Percentiles rank a stretch among this genome's conserved stretches.
Evolutionary conservation across 2,797 vertebrate genomes (phyloP).

Genomic region (Microctenopoma steveboyesi): DNA sequence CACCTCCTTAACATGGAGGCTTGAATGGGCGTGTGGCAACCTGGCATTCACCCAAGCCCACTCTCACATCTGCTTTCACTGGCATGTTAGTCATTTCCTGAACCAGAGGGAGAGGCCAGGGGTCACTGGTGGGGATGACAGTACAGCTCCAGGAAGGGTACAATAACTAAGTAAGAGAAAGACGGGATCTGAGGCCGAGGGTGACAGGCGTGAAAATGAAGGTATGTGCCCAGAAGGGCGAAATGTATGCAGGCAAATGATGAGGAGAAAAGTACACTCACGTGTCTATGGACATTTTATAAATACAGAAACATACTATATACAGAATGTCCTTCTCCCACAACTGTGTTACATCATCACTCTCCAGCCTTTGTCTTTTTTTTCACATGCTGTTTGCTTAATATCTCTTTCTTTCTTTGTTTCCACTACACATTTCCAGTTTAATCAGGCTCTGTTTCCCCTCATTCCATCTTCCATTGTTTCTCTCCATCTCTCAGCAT

Average conservation of each 20-base stretch:
- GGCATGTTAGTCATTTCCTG: slow-evolving; percentile 83
- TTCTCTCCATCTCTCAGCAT: slow-evolving; percentile 27
- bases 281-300: neutral
- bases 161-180: slow-evolving; percentile 42
- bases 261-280: neutral
- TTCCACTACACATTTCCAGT: neutral
- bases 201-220: slow-evolving; percentile 26
- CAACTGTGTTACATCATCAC: too few species aligned
- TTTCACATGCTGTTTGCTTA: neutral
- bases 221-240: neutral
- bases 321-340: neutral
- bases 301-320: neutral
- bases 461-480: neutral
- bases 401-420: neutral
- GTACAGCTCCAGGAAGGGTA: slow-evolving; percentile 29
- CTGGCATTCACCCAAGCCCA: slow-evolving; percentile 56
- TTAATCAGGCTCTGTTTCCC: neutral
- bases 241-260: slow-evolving; percentile 12
- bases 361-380: neutral
- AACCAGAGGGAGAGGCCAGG: slow-evolving; percentile 68
- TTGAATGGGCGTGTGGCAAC: slow-evolving; percentile 54
- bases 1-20: slow-evolving; percentile 43
- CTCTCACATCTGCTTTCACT: slow-evolving; percentile 73
- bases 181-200: slow-evolving; percentile 26
- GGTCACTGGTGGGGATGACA: slow-evolving; percentile 66